These are phyloP conservation scores for Nephrotoma flavescens DNA, from an alignment of 2,888 invertebrate species.

Conservation along the genomic window DNA sequence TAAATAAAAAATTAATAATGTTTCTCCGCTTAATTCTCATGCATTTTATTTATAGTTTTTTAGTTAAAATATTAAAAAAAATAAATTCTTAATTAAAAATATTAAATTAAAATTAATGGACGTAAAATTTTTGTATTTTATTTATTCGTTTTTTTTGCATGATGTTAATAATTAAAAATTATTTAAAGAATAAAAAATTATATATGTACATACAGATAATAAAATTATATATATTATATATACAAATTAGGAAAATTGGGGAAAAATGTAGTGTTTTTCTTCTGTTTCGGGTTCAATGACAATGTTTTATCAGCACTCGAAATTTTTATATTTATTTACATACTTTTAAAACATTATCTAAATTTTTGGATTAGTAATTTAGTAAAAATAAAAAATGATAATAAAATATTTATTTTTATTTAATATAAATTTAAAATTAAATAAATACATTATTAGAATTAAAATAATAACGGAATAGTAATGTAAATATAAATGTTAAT, in stretches of 20 bases:
- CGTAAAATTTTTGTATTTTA: background rate
- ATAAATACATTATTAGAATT: background rate
- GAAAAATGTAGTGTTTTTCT: background rate
- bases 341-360: background rate
- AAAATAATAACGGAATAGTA: background rate
- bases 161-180: background rate
- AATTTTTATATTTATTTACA: background rate
- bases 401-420: slow-evolving; percentile 1
- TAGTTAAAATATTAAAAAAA: background rate
- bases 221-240: background rate
- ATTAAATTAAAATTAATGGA: background rate
- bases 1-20: background rate
- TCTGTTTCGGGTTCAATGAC: background rate
- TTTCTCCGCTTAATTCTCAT: background rate
- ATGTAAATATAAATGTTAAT: slow-evolving; percentile 1
- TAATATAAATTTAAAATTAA: background rate
- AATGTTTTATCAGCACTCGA: background rate
- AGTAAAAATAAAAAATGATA: background rate
- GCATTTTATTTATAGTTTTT: background rate
- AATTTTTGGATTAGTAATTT: background rate
- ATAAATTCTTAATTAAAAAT: background rate
- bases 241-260: background rate
- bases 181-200: background rate
- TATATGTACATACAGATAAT: background rate
- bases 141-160: background rate